phyloP scores from a whole-genome alignment of 2,797 vertebrate genomes.

The Allobates femoralis region DNA sequence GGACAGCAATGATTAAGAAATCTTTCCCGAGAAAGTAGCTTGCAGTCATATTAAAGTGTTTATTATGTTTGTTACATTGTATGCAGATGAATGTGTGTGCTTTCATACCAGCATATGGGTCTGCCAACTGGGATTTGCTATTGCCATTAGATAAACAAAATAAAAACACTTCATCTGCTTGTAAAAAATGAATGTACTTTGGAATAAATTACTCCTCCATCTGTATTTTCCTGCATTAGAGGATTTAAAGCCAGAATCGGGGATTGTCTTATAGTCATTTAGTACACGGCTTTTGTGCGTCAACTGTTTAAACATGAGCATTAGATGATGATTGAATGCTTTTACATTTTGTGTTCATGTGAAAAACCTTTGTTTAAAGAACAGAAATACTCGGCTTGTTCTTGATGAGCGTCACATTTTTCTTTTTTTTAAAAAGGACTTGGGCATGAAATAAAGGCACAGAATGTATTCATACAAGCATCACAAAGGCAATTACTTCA shows the following conservation, averaged over 20 bases:
- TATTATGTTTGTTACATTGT: constrained; percentile 32
- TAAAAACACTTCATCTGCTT: constrained; percentile 56
- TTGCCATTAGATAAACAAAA: constrained; percentile 56
- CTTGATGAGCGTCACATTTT: constrained; percentile 30
- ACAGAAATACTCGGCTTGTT: constrained; percentile 31
- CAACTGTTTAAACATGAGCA: constrained; percentile 44
- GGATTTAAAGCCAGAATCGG: constrained; percentile 40
- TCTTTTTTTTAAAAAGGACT: constrained; percentile 23
- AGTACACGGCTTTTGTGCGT: constrained; percentile 29
- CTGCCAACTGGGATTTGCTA: constrained; percentile 53
- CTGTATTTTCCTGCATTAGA: constrained; percentile 52
- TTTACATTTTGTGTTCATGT: constrained; percentile 27
- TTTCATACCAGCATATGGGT: constrained; percentile 54
- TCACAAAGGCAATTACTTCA: constrained; percentile 44
- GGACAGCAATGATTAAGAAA: constrained; percentile 11
- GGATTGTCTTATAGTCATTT: constrained; percentile 46
- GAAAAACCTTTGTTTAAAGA: constrained; percentile 52
- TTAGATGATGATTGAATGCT: constrained; percentile 50
- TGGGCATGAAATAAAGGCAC: constrained; percentile 49
- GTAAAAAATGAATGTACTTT: constrained; percentile 51
- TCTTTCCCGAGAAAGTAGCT: background rate
- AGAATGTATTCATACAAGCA: constrained; percentile 41
- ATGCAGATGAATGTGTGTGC: constrained; percentile 44
- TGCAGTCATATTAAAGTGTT: constrained; percentile 39
- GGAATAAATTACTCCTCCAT: constrained; percentile 52